Conservation (phyloP, 2,888 invertebrate genomes). For the Octonoba sinensis region DNA sequence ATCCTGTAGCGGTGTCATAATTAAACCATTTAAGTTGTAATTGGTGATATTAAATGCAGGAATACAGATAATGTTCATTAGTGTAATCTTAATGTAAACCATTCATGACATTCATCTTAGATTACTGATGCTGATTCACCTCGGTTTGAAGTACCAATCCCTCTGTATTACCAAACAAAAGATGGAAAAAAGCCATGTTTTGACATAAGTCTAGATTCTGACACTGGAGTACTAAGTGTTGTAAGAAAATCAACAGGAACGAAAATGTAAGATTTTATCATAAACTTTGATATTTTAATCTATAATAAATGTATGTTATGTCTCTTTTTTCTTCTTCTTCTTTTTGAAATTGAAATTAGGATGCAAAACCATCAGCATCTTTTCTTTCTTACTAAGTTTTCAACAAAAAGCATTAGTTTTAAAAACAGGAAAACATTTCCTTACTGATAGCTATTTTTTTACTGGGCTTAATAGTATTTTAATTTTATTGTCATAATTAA, state of each 20-base stretch:
- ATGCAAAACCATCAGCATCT: no score
- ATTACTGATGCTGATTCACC: conserved; percentile 44
- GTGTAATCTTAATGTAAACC: no score
- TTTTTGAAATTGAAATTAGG: background rate
- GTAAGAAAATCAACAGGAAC: conserved; percentile 26
- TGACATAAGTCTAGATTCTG: conserved; percentile 27
- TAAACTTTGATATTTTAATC: background rate
- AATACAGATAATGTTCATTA: no score
- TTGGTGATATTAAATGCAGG: no score
- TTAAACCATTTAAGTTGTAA: no score
- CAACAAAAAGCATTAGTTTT: no score
- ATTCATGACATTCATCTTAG: conserved; percentile 20
- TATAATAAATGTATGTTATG: background rate
- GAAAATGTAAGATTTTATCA: conserved; percentile 27
- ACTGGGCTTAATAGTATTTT: no score
- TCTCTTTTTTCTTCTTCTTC: background rate
- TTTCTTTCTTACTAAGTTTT: no score
- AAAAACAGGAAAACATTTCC: no score
- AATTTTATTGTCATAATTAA: no score
- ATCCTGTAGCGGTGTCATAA: no score
- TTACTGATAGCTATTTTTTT: no score
- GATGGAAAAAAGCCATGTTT: conserved; percentile 17
- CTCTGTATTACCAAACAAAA: conserved; percentile 27
- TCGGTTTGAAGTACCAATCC: conserved; percentile 57
- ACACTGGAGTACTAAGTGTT: conserved; percentile 23